These are phyloP conservation scores for Diceros bicornis DNA, from an alignment of 2,797 vertebrate species.

Conservation along the genomic window DNA sequence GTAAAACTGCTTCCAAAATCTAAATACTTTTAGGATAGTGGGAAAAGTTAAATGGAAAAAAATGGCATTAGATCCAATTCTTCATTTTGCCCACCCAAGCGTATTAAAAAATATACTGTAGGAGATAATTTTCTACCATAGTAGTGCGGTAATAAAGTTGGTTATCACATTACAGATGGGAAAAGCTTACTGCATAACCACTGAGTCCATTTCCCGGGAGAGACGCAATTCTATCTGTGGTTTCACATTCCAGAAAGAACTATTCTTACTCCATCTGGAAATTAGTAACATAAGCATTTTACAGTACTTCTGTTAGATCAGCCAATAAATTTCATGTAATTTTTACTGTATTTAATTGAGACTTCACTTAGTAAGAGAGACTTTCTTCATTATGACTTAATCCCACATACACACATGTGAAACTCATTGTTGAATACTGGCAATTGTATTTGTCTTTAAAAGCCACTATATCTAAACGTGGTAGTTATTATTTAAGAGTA, in stretches of 20 bases:
- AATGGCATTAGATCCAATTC: neutral
- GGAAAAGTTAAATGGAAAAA: slow-evolving; percentile 37
- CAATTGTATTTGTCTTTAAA: slow-evolving; percentile 37
- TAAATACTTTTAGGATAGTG: slow-evolving; percentile 57
- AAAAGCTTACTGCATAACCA: slow-evolving; percentile 59
- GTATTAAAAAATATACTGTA: slow-evolving; percentile 47
- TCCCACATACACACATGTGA: neutral
- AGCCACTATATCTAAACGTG: neutral
- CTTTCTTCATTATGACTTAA: slow-evolving; percentile 54
- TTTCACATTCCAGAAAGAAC: slow-evolving; percentile 77
- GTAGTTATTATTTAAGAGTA: slow-evolving; percentile 34
- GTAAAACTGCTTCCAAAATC: slow-evolving; percentile 54
- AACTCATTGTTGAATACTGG: neutral
- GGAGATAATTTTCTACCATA: slow-evolving; percentile 62
- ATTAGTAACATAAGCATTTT: slow-evolving; percentile 73
- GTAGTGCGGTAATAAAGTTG: slow-evolving; percentile 45
- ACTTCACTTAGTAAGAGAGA: slow-evolving; percentile 64
- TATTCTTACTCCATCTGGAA: slow-evolving; percentile 71
- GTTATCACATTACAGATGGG: slow-evolving; percentile 70
- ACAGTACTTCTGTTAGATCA: slow-evolving; percentile 36
- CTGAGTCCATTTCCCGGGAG: slow-evolving; percentile 40
- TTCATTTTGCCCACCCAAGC: slow-evolving; percentile 25
- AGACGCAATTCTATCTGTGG: slow-evolving; percentile 67
- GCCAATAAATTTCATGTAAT: slow-evolving; percentile 22
- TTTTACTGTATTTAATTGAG: slow-evolving; percentile 64